Percentiles rank a stretch among this genome's conserved stretches.
Evolutionary conservation across 2,113 vertebrate species (phyloP).

Genomic region (Syrmaticus mikado): DNA sequence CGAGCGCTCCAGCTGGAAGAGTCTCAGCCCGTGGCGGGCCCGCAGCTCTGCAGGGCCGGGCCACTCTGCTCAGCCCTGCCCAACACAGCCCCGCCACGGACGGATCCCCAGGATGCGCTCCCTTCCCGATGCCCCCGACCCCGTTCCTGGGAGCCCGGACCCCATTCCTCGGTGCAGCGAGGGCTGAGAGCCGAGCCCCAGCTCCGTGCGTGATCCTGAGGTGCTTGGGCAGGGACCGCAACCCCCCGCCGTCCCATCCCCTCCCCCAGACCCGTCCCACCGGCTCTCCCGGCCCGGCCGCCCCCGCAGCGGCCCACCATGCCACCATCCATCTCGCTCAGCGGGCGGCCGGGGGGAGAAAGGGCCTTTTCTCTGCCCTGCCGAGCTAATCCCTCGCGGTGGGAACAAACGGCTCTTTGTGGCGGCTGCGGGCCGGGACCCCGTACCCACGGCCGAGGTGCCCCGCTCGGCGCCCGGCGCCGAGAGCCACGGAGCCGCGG

Average conservation of each 20-base stretch:
- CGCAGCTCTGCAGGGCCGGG: constrained; percentile 81
- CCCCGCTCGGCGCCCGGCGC: not conserved
- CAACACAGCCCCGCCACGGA: rapidly evolving
- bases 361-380: constrained; percentile 4
- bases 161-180: not conserved
- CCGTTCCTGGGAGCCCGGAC: too few species aligned
- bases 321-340: not conserved
- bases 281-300: not conserved
- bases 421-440: not conserved
- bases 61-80: not conserved
- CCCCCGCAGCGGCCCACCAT: not conserved
- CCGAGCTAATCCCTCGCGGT: not conserved
- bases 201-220: not conserved
- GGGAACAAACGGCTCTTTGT: constrained; percentile 18
- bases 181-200: not conserved
- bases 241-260: not conserved
- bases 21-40: constrained; percentile 85
- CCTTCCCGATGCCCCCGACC: not conserved
- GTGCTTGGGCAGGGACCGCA: not conserved
- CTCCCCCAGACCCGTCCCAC: not conserved
- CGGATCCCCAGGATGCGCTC: not conserved
- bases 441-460: not conserved
- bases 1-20: constrained; percentile 87
- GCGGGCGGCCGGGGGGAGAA: not conserved
- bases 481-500: not conserved